phyloP scores from a whole-genome alignment of 2,113 vertebrate genomes.

The Epinephelus fuscoguttatus region DNA sequence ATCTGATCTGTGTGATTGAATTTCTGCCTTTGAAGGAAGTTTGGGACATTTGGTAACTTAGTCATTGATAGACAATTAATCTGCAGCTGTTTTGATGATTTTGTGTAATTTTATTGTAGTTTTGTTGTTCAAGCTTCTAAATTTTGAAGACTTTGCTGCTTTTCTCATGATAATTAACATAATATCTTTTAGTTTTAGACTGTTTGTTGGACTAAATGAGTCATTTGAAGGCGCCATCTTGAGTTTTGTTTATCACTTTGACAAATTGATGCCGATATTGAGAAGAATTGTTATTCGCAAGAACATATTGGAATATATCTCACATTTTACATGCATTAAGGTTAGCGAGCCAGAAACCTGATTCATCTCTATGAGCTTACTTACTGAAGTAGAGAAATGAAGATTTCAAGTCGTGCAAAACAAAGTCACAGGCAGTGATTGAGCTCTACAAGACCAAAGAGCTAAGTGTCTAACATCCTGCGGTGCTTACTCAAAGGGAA shows the following conservation, averaged over 20 bases:
- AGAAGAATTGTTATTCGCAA: not conserved
- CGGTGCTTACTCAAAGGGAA: slow-evolving; percentile 10
- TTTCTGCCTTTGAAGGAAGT: not conserved
- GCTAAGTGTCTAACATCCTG: not conserved
- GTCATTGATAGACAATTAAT: too few species aligned
- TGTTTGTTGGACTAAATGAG: too few species aligned
- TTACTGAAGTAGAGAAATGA: not conserved
- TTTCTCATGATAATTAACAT: not conserved
- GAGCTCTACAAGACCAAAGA: too few species aligned
- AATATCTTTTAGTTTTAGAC: not conserved
- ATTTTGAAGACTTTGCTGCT: not conserved
- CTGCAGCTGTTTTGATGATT: too few species aligned
- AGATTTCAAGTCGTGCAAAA: not conserved
- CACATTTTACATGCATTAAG: not conserved
- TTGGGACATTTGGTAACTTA: not conserved
- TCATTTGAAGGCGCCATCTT: not conserved
- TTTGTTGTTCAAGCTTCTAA: not conserved
- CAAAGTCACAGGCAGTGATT: not conserved
- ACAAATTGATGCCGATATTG: too few species aligned
- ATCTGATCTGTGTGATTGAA: not conserved
- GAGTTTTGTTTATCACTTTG: too few species aligned
- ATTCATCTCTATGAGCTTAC: too few species aligned
- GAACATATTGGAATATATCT: too few species aligned
- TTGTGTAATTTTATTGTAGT: too few species aligned
- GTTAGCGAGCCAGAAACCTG: too few species aligned